Conservation (phyloP, 2,113 vertebrate species). For the Ailurus styani region DNA sequence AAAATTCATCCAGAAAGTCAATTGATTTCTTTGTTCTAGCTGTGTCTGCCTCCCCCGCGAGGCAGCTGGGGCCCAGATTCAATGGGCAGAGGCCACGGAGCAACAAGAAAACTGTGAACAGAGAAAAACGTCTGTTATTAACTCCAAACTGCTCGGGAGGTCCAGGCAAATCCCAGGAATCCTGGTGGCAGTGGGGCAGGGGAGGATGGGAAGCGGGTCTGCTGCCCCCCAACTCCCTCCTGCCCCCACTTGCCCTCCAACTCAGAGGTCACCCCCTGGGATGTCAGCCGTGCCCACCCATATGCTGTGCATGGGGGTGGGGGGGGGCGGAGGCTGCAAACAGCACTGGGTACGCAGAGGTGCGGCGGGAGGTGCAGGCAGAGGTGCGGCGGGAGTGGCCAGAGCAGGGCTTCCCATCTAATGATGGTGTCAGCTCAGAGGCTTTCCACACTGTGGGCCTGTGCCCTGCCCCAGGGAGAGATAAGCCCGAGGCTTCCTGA, state of each 20-base stretch:
- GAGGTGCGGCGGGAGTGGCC: fast-evolving
- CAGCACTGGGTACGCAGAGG: neutral
- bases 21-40: constrained; percentile 45
- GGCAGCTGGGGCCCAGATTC: neutral
- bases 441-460: neutral
- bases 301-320: fast-evolving
- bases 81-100: neutral
- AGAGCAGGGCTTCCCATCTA: no score
- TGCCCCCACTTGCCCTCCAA: neutral
- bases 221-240: no score
- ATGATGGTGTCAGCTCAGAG: neutral
- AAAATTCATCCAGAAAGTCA: constrained; percentile 18
- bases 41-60: neutral
- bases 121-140: neutral
- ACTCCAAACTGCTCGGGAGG: neutral
- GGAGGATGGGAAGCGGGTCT: fast-evolving
- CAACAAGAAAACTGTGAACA: neutral
- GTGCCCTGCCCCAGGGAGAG: neutral
- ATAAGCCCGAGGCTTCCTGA: neutral
- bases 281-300: no score
- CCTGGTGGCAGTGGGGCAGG: fast-evolving
- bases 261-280: fast-evolving
- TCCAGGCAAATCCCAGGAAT: neutral
- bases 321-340: no score
- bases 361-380: no score